Percentiles rank a stretch among this genome's conserved stretches.
phyloP scores from a whole-genome alignment of 1,140 invertebrate genomes.

The Papilio polytes region DNA sequence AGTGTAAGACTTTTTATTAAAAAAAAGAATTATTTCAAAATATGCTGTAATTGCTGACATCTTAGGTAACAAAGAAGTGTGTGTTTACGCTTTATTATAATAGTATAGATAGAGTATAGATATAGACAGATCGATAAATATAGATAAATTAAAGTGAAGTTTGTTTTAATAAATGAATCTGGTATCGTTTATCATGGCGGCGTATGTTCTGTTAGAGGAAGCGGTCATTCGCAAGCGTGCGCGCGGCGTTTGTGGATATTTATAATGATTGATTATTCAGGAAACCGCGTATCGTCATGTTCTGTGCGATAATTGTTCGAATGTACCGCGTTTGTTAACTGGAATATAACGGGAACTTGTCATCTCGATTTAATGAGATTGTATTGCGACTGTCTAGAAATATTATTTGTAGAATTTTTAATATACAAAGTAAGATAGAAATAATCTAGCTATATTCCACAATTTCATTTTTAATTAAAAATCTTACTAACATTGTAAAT shows the following conservation, averaged over 20 bases:
- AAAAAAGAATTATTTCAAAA: too few relatives aligned
- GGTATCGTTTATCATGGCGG: not conserved
- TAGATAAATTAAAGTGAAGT: slow-evolving; percentile 1
- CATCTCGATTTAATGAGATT: not conserved
- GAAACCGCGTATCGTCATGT: slow-evolving; percentile 31
- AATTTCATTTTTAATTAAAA: not conserved
- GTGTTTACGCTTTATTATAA: too few relatives aligned
- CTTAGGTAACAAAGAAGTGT: too few relatives aligned
- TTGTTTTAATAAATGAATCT: slow-evolving; percentile 2
- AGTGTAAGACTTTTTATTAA: too few relatives aligned
- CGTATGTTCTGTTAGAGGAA: slow-evolving; percentile 16
- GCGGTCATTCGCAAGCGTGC: slow-evolving; percentile 22
- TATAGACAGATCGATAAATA: too few relatives aligned
- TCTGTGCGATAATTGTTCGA: slow-evolving; percentile 31
- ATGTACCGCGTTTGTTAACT: slow-evolving; percentile 3
- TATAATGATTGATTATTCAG: slow-evolving; percentile 38
- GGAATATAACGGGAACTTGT: not conserved
- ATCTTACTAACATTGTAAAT: too few relatives aligned
- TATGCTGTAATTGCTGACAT: too few relatives aligned
- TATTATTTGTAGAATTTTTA: not conserved
- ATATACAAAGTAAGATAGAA: not conserved
- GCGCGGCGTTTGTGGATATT: slow-evolving; percentile 36
- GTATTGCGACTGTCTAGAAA: not conserved
- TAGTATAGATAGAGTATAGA: too few relatives aligned
- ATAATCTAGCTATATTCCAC: not conserved